These are phyloP conservation scores for Antennarius striatus DNA, from an alignment of 2,113 vertebrate species.

Conservation along the genomic window DNA sequence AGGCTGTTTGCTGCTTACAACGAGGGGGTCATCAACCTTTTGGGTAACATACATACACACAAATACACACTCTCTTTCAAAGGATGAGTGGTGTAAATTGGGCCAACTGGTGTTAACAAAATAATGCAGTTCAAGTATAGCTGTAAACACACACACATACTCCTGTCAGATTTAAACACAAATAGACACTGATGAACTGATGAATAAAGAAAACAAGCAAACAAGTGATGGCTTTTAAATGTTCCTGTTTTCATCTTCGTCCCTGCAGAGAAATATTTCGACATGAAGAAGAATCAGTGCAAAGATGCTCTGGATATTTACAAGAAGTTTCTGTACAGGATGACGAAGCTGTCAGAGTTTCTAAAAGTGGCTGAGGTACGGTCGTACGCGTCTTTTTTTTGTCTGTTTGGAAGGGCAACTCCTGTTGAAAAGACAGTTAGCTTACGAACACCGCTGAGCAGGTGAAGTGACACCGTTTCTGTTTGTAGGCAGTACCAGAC, in stretches of 20 bases:
- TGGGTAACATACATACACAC: slow-evolving; percentile 80
- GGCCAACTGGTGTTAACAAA: background rate
- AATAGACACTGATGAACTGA: slow-evolving; percentile 1
- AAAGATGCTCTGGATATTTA: slow-evolving; percentile 83
- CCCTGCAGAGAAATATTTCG: slow-evolving; percentile 79
- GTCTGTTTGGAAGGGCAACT: too few relatives aligned
- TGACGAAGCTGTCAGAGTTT: slow-evolving; percentile 83
- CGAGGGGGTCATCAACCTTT: slow-evolving; percentile 95
- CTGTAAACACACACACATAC: background rate
- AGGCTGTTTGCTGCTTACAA: slow-evolving; percentile 96
- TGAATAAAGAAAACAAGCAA: background rate
- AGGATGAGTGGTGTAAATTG: background rate
- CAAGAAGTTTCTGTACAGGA: slow-evolving; percentile 82
- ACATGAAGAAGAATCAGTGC: slow-evolving; percentile 83
- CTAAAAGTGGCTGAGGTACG: slow-evolving; percentile 83
- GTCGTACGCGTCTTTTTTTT: background rate
- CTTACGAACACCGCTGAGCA: too few relatives aligned
- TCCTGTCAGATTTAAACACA: slow-evolving; percentile 10
- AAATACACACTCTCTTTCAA: background rate
- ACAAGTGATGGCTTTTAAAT: slow-evolving; percentile 15
- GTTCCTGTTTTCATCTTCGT: slow-evolving; percentile 35
- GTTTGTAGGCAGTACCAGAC: background rate
- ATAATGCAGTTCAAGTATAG: slow-evolving; percentile 14
- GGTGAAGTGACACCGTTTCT: too few relatives aligned
- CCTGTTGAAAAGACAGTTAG: too few relatives aligned